Conservation (phyloP, 2,113 vertebrate genomes). For the Merops nubicus region DNA sequence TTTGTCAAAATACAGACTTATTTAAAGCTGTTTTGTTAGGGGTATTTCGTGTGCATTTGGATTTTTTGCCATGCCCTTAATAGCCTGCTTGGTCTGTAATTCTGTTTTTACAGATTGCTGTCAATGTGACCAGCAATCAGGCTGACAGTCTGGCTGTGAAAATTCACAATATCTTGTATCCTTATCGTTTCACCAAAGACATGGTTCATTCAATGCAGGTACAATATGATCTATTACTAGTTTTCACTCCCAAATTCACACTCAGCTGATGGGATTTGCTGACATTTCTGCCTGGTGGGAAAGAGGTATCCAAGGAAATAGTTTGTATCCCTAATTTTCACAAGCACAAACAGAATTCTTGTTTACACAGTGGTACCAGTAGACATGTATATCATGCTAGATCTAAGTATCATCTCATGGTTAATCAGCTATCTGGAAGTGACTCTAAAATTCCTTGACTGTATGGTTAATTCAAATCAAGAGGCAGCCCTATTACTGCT, state of each 20-base stretch:
- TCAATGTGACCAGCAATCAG: conserved; percentile 87
- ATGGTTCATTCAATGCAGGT: conserved; percentile 96
- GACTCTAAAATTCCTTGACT: not conserved
- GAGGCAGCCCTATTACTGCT: not conserved
- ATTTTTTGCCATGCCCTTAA: not conserved
- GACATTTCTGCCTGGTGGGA: not conserved
- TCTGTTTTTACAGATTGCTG: conserved; percentile 81
- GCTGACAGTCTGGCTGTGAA: conserved; percentile 89
- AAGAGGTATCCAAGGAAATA: not conserved
- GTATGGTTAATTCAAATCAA: not conserved
- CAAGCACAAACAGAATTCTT: not conserved
- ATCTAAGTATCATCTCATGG: not conserved
- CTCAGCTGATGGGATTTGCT: not conserved
- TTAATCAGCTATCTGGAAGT: not conserved
- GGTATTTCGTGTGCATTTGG: not conserved
- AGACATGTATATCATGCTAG: not conserved
- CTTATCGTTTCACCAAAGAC: conserved; percentile 94
- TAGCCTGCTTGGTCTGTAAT: not conserved
- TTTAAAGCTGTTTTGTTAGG: not conserved
- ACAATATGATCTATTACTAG: not conserved
- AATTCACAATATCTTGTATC: conserved; percentile 93
- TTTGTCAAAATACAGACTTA: not conserved
- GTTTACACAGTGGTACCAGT: not conserved
- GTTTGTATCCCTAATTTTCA: not conserved
- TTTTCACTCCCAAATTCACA: not conserved